A percentile compares a stretch with the other conserved stretches of the same genome.
Conservation (phyloP, 2,888 invertebrate genomes). For the Drosophila testacea region DNA sequence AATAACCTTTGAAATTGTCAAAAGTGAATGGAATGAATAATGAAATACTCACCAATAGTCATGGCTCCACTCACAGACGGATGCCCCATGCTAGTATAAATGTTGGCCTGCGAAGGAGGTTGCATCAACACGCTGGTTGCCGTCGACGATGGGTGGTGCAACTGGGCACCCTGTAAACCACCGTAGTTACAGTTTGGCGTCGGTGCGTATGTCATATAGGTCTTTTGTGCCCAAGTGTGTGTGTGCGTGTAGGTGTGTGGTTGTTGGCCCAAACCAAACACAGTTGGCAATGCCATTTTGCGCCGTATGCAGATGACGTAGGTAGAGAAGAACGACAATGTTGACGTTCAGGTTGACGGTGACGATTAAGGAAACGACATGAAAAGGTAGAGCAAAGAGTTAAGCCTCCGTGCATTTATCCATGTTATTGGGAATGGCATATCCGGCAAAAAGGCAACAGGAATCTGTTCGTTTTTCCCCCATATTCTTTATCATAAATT, state of each 20-base stretch:
- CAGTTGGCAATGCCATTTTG: constrained; percentile 53
- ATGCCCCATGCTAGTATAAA: constrained; percentile 80
- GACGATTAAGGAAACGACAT: constrained; percentile 53
- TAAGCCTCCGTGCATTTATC: constrained; percentile 61
- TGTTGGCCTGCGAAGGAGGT: constrained; percentile 77
- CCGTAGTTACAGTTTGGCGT: constrained; percentile 83
- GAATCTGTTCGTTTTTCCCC: constrained; percentile 5
- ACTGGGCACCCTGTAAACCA: constrained; percentile 71
- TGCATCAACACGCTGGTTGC: constrained; percentile 84
- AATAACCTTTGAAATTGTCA: constrained; percentile 11
- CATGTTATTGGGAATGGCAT: constrained; percentile 46
- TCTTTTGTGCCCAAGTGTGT: constrained; percentile 57
- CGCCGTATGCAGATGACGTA: constrained; percentile 50
- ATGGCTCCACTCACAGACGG: constrained; percentile 78
- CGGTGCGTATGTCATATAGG: constrained; percentile 84
- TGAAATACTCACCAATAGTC: constrained; percentile 79
- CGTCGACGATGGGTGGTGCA: constrained; percentile 69
- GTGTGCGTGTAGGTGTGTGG: constrained; percentile 29
- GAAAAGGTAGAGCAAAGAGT: constrained; percentile 64
- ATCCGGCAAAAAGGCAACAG: constrained; percentile 22
- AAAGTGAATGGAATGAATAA: constrained; percentile 14
- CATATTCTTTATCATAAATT: constrained; percentile 24
- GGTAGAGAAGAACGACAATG: constrained; percentile 34
- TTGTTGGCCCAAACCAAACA: constrained; percentile 41
- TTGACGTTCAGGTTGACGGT: constrained; percentile 33